Conservation (phyloP, 2,888 invertebrate genomes). For the Spisula solida region DNA sequence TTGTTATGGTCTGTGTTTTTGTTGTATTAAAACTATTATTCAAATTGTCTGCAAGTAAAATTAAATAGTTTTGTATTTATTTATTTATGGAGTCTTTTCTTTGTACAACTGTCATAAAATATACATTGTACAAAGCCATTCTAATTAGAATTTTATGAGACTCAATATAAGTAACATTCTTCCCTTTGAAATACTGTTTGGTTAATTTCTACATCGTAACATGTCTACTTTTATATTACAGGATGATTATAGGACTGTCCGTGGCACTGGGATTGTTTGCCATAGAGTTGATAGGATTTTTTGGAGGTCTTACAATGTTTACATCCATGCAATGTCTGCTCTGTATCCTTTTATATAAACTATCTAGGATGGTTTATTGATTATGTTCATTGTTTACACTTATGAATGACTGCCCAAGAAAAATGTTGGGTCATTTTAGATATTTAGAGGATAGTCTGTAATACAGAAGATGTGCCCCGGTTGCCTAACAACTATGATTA, state of each 20-base stretch:
- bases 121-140: too few species aligned
- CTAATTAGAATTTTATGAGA: too few species aligned
- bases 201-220: background rate
- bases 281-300: constrained; percentile 91
- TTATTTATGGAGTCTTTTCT: too few species aligned
- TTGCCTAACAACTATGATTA: too few species aligned
- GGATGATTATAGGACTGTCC: constrained; percentile 90
- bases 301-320: constrained; percentile 93
- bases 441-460: too few species aligned
- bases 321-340: constrained; percentile 90
- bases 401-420: too few species aligned
- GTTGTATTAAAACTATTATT: background rate
- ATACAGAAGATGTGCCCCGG: too few species aligned
- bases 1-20: background rate
- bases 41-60: background rate
- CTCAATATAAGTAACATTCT: too few species aligned
- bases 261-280: constrained; percentile 90
- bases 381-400: background rate
- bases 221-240: constrained; percentile 87
- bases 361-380: background rate
- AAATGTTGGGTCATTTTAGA: too few species aligned
- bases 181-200: too few species aligned
- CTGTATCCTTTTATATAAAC: constrained; percentile 91
- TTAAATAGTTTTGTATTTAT: too few species aligned
- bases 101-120: too few species aligned